phyloP scores from a whole-genome alignment of 2,113 vertebrate genomes.

The Anoura caudifer region DNA sequence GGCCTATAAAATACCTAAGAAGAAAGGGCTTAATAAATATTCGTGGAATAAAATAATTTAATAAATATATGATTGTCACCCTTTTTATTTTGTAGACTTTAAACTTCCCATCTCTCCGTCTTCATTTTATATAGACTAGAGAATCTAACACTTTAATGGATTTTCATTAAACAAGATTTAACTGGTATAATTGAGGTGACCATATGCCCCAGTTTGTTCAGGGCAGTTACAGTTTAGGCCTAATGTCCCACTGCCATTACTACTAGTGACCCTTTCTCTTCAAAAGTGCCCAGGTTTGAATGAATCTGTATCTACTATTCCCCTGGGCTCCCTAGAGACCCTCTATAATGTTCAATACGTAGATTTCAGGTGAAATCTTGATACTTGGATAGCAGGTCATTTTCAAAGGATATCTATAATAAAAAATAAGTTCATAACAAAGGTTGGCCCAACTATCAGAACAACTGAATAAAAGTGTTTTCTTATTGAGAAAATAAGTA shows the following conservation, averaged over 20 bases:
- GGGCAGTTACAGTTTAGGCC: background rate
- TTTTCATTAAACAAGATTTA: background rate
- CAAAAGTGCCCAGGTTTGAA: background rate
- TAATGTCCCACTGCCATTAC: background rate
- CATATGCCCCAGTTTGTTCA: background rate
- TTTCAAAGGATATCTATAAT: background rate
- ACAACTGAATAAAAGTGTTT: background rate
- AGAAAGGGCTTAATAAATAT: background rate
- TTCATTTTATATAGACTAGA: background rate
- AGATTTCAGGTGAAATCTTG: background rate
- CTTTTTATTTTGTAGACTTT: background rate
- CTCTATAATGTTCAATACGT: background rate
- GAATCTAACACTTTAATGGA: background rate
- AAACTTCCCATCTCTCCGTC: background rate
- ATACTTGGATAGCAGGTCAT: background rate
- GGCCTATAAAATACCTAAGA: constrained; percentile 4
- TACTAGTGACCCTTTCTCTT: background rate
- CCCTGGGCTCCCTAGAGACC: background rate
- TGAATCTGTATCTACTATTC: background rate
- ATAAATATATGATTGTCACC: background rate
- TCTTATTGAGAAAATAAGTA: background rate
- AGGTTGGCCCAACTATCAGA: background rate
- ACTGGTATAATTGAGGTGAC: background rate
- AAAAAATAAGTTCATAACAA: background rate
- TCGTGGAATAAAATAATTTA: constrained; percentile 15